phyloP scores from a whole-genome alignment of 2,113 vertebrate species.

The Sinocyclocheilus anophthalmus region DNA sequence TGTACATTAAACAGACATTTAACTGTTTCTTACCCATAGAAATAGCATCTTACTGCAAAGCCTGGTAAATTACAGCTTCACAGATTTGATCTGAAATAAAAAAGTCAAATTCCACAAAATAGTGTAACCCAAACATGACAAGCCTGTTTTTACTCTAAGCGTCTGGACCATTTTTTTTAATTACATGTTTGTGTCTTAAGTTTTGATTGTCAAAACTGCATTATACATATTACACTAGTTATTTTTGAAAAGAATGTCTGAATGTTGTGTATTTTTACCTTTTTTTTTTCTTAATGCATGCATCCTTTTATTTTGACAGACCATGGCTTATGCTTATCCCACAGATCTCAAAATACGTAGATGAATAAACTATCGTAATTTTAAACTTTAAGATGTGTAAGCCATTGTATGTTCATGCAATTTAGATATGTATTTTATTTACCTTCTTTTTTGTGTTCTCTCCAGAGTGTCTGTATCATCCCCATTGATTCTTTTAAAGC shows the following conservation, averaged over 20 bases:
- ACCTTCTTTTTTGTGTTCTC: slow-evolving; percentile 4
- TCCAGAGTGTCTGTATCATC: slow-evolving; percentile 30
- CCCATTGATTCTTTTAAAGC: background rate
- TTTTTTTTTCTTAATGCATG: slow-evolving; percentile 17
- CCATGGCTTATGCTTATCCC: slow-evolving; percentile 32
- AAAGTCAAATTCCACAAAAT: background rate
- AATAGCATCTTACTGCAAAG: background rate
- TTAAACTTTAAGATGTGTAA: slow-evolving; percentile 1
- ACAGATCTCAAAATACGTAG: slow-evolving; percentile 3
- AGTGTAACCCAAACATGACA: background rate
- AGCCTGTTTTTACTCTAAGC: background rate
- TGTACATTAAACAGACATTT: background rate
- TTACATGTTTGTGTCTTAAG: background rate
- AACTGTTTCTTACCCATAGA: background rate
- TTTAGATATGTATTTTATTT: background rate
- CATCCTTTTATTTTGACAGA: slow-evolving; percentile 21
- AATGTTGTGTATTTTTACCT: slow-evolving; percentile 15
- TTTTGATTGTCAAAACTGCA: background rate
- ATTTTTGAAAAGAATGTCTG: slow-evolving; percentile 13
- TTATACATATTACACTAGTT: background rate
- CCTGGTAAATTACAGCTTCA: background rate
- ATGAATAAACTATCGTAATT: background rate
- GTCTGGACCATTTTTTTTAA: background rate
- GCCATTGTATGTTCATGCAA: background rate
- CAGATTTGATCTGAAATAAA: background rate